phyloP scores from a whole-genome alignment of 2,888 invertebrate species.

The Agriotes lineatus region DNA sequence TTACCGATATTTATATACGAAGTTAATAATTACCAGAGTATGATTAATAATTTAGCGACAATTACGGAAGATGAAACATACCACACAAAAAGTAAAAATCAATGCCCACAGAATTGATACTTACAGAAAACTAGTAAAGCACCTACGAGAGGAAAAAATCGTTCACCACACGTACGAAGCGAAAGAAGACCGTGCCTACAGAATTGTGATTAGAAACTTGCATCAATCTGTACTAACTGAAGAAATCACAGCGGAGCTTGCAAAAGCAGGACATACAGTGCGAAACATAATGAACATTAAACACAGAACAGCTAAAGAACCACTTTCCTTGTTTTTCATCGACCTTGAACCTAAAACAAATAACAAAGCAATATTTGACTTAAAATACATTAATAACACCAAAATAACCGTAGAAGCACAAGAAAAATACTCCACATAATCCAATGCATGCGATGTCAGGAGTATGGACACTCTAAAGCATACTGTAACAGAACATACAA shows the following conservation, averaged over 20 bases:
- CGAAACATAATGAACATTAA: no score
- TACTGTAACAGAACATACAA: conserved; percentile 10
- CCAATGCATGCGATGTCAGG: conserved; percentile 23
- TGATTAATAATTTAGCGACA: conserved; percentile 3
- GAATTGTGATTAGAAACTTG: no score
- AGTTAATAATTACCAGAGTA: conserved; percentile 4
- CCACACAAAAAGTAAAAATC: conserved; percentile 22
- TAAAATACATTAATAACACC: not conserved
- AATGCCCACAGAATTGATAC: conserved; percentile 11
- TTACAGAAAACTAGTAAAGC: conserved; percentile 12
- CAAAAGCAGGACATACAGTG: no score
- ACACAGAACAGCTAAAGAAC: conserved; percentile 15
- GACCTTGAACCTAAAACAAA: conserved; percentile 18
- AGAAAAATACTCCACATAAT: not conserved
- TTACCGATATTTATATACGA: conserved; percentile 14
- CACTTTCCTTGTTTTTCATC: conserved; percentile 10
- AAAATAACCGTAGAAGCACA: conserved; percentile 21
- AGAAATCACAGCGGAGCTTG: no score
- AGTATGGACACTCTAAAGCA: conserved; percentile 20
- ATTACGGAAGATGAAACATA: conserved; percentile 8
- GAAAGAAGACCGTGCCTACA: conserved; percentile 28
- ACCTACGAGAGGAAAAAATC: conserved; percentile 13
- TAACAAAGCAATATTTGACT: conserved; percentile 22
- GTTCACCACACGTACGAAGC: conserved; percentile 22
- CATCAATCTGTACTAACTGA: no score